phyloP scores from a whole-genome alignment of 2,888 invertebrate genomes.

The Trissolcus japonicus region DNA sequence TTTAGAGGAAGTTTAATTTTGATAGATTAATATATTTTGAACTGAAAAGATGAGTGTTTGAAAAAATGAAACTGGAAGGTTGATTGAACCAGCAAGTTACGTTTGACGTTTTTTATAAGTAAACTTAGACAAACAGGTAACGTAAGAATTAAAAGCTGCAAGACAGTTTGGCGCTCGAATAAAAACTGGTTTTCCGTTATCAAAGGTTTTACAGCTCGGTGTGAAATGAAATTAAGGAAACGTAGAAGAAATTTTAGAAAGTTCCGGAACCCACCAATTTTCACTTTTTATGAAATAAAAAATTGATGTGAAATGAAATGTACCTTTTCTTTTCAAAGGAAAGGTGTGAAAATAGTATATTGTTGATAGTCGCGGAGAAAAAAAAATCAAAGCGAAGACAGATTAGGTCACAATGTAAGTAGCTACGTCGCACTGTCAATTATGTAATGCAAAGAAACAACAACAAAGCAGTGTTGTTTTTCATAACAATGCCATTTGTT shows the following conservation, averaged over 20 bases:
- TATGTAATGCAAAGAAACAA: constrained; percentile 1
- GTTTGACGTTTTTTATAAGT: constrained; percentile 9
- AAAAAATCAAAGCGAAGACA: neutral
- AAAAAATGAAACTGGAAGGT: neutral
- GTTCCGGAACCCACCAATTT: no score
- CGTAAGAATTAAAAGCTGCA: constrained; percentile 7
- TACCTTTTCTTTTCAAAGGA: neutral
- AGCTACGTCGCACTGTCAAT: neutral
- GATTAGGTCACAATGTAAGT: neutral
- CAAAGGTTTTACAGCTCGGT: neutral
- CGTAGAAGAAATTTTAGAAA: no score
- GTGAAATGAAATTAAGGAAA: neutral
- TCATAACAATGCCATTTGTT: neutral
- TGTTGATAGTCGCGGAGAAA: neutral
- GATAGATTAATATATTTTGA: neutral
- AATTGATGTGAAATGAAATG: no score
- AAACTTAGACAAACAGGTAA: constrained; percentile 9
- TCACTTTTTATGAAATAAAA: no score
- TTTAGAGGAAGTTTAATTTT: no score
- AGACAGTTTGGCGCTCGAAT: constrained; percentile 18
- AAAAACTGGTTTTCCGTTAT: constrained; percentile 21
- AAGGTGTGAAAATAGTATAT: neutral
- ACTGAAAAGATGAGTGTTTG: neutral
- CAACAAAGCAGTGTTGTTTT: neutral
- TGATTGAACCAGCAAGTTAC: constrained; percentile 18